Evolutionary conservation across 2,113 vertebrate genomes (phyloP).

Genomic region (Monopterus albus): DNA sequence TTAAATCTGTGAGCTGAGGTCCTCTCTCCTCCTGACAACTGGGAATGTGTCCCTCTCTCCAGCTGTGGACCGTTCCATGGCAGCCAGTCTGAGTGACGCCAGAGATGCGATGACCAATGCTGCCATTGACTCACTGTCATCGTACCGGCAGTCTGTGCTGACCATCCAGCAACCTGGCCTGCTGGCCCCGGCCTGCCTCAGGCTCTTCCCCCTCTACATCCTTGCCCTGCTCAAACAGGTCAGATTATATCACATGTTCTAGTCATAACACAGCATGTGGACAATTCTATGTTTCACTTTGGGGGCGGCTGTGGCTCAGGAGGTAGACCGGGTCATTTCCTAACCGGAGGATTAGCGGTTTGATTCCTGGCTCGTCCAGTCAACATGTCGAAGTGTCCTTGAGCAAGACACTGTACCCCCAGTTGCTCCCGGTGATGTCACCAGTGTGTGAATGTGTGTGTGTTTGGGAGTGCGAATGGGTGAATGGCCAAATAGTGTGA

Average conservation of each 20-base stretch:
- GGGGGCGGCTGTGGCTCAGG: too few species aligned
- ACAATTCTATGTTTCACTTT: too few species aligned
- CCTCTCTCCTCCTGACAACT: neutral
- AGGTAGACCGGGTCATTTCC: too few species aligned
- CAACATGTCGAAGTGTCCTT: too few species aligned
- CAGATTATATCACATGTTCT: neutral
- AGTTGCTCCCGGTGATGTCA: too few species aligned
- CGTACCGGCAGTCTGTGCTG: conserved; percentile 88
- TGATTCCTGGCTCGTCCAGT: too few species aligned
- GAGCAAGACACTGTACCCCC: too few species aligned
- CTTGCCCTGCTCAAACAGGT: conserved; percentile 96
- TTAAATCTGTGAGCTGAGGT: too few species aligned
- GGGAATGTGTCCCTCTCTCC: neutral
- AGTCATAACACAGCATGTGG: neutral
- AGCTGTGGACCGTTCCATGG: conserved; percentile 94
- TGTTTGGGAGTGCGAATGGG: too few species aligned
- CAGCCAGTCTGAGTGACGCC: conserved; percentile 91
- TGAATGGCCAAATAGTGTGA: too few species aligned
- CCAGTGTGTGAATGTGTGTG: too few species aligned
- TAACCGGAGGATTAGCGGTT: too few species aligned
- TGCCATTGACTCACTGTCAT: conserved; percentile 89
- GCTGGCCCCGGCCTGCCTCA: conserved; percentile 87
- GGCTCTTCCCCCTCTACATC: conserved; percentile 91
- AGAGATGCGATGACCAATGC: conserved; percentile 95
- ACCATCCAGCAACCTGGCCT: conserved; percentile 92